A percentile compares a stretch with the other conserved stretches of the same genome.
phyloP scores from a whole-genome alignment of 2,888 invertebrate species.

The Eilema griseolum region DNA sequence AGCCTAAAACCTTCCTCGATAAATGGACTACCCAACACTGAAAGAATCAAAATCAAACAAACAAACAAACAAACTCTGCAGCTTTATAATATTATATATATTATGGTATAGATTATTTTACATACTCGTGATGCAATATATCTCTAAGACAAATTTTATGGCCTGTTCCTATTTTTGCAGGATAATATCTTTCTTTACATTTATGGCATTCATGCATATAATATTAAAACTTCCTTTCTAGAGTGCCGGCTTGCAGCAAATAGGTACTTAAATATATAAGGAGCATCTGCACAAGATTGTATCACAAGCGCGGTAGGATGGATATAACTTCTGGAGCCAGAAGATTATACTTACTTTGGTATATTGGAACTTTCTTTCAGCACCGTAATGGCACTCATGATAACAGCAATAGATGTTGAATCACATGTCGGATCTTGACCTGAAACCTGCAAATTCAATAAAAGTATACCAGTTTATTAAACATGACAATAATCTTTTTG shows the following conservation, averaged over 20 bases:
- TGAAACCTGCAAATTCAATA: slow-evolving; percentile 59
- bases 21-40: too few species aligned
- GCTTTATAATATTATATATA: too few species aligned
- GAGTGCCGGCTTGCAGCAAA: neutral
- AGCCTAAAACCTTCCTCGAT: too few species aligned
- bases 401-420: slow-evolving; percentile 55
- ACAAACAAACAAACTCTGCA: too few species aligned
- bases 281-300: neutral
- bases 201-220: neutral
- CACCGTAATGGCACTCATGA: slow-evolving; percentile 59
- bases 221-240: neutral
- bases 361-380: slow-evolving; percentile 59
- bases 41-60: too few species aligned
- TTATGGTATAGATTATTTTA: too few species aligned
- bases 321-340: neutral
- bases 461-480: too few species aligned
- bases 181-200: neutral
- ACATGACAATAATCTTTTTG: too few species aligned
- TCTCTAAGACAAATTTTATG: neutral
- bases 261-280: too few species aligned
- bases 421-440: slow-evolving; percentile 62
- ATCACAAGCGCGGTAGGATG: neutral
- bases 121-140: too few species aligned
- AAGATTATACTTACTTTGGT: slow-evolving; percentile 58
- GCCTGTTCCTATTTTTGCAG: neutral